Base-by-base conservation (phyloP, 2,888 invertebrate genomes). In the Lithodes maja region DNA sequence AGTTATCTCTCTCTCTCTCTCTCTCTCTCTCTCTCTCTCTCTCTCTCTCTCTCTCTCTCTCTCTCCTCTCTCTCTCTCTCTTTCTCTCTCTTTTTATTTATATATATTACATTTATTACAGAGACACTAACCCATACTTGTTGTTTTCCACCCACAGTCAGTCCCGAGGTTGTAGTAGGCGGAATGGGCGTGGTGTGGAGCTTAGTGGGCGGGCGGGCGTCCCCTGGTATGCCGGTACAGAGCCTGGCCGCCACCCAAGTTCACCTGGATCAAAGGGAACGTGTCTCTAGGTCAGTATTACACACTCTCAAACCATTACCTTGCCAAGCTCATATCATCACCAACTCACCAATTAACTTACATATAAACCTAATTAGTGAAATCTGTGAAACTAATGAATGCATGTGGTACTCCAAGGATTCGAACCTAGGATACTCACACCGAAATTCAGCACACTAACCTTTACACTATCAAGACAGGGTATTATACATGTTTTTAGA, bases 241-340 rank as follows among this genome's bases (percentile, higher is more conserved):
- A n/a, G 83, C 86, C 74, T 90, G 83, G 83, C 90, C 90, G 15
- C n/a, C 85, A 33, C 79, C 90, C 2, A 54, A 49, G 7, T 79
- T 90, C 83, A 9, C 80, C 75, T 90, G 90, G 90, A 86, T 86
- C 53, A 83, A 83, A 53, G 80, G 83, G 2, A 77, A 79, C 7
- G 54, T 79, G 54, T 54, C 53, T 9, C n/a, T 55, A 79, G 79
- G 79, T 79, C 33, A 33, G 33, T 33, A 33, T 33, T 33, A 33
- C 33, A 33, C 33, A 33, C 33, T 33, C 33, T 33, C 33, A 33
- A 33, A 33, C 33, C 33, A 33, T 33, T 33, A 33, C 33, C 33
- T 33, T 33, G 33, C 33, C 33, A 33, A 33, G 33, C 33, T 33
- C 33, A 33, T 33, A 33, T 33, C 33, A 33, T 33, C 33, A 33